Evolutionary conservation across 2,888 invertebrate genomes (phyloP).

Genomic region (Minunthozetes semirufus): DNA sequence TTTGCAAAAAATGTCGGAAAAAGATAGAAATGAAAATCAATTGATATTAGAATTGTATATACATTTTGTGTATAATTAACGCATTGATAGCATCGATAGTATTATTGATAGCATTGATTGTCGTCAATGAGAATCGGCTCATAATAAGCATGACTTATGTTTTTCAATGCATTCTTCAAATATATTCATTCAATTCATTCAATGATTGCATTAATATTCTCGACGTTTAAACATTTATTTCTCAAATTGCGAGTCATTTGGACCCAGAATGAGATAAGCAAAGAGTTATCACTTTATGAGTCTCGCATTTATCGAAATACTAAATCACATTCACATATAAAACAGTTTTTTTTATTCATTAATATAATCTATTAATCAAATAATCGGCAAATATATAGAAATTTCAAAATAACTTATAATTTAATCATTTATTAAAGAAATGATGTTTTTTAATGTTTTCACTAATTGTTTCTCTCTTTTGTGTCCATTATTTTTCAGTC

Average conservation of each 20-base stretch:
- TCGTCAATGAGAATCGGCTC: neutral
- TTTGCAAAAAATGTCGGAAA: neutral
- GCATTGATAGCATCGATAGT: neutral
- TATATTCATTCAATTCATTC: neutral
- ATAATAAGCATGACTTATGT: conserved; percentile 17
- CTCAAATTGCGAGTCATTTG: conserved; percentile 12
- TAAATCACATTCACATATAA: too few species aligned
- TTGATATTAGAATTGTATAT: neutral
- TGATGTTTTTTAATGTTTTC: conserved; percentile 38
- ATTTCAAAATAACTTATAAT: too few species aligned
- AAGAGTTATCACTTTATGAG: neutral
- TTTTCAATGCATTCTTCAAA: neutral
- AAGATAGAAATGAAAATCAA: neutral
- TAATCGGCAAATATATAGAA: too few species aligned
- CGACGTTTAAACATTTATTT: neutral
- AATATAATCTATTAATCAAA: too few species aligned
- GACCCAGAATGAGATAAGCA: neutral
- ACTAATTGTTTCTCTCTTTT: too few species aligned
- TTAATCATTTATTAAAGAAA: neutral
- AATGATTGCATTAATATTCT: conserved; percentile 8
- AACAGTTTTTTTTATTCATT: too few species aligned
- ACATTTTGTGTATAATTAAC: neutral
- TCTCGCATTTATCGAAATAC: too few species aligned
- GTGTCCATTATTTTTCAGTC: conserved; percentile 60
- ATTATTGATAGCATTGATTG: conserved; percentile 15